These are phyloP conservation scores for Rhinogobius similis DNA, from an alignment of 2,113 vertebrate species.

Conservation along the genomic window DNA sequence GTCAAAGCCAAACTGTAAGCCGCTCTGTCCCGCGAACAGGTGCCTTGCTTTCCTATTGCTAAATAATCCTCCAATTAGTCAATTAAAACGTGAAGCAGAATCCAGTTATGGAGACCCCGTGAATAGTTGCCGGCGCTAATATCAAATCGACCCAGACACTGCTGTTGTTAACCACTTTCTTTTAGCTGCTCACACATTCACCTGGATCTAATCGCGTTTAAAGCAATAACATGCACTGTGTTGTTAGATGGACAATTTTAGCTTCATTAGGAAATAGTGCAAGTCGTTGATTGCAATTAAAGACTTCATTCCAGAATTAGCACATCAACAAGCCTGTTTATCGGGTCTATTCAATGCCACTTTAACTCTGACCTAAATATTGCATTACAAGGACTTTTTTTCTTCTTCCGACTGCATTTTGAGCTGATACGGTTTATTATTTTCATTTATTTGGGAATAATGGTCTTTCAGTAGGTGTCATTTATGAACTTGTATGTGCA, in stretches of 20 bases:
- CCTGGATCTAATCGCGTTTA: conserved; percentile 52
- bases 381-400: too few relatives aligned
- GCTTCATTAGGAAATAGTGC: conserved; percentile 55
- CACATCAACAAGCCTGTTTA: neutral
- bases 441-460: too few relatives aligned
- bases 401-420: too few relatives aligned
- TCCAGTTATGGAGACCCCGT: conserved; percentile 75
- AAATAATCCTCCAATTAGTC: conserved; percentile 77
- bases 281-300: conserved; percentile 50
- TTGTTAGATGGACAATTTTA: conserved; percentile 44
- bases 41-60: conserved; percentile 75
- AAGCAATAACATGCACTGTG: conserved; percentile 47
- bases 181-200: conserved; percentile 52
- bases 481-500: too few relatives aligned
- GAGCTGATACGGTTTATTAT: too few relatives aligned
- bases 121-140: conserved; percentile 69
- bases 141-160: conserved; percentile 69
- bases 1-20: conserved; percentile 1
- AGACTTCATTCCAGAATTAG: conserved; percentile 8
- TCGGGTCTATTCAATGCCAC: neutral
- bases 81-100: conserved; percentile 72
- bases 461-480: too few relatives aligned
- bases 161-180: conserved; percentile 58
- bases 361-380: neutral
- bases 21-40: conserved; percentile 50